A percentile compares a stretch with the other conserved stretches of the same genome.
Conservation (phyloP, 1,140 invertebrate species). For the Psix sp. region DNA sequence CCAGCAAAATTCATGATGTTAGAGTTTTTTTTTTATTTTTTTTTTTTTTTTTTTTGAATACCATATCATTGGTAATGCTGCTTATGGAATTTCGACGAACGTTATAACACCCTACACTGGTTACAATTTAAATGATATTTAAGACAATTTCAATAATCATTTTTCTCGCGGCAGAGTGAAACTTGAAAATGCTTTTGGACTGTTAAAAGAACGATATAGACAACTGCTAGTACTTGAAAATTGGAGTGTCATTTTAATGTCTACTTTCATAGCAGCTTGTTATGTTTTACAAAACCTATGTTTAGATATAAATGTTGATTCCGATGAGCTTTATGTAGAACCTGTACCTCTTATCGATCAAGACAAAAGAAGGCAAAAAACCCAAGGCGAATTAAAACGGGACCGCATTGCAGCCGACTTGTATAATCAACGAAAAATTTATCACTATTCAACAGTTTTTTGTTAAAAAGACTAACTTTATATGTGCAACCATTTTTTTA, state of each 20-base stretch:
- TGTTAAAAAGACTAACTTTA: no score
- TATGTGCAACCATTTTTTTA: no score
- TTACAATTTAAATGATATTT: constrained; percentile 2
- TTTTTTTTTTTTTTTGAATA: constrained; percentile 2
- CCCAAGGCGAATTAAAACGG: constrained; percentile 4
- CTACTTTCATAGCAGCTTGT: constrained; percentile 6
- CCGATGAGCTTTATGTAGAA: constrained; percentile 10
- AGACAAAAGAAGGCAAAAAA: constrained; percentile 10
- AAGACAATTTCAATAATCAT: constrained; percentile 9
- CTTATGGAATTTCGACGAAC: constrained; percentile 1
- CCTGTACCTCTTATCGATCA: neutral
- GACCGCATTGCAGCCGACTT: constrained; percentile 22
- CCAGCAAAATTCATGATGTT: constrained; percentile 12
- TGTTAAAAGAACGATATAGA: constrained; percentile 9
- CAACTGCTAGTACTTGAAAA: constrained; percentile 8
- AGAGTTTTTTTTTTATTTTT: neutral
- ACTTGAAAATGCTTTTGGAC: constrained; percentile 21
- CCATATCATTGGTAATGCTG: constrained; percentile 13
- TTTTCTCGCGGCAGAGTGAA: constrained; percentile 3
- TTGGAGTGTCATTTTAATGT: neutral
- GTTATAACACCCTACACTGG: constrained; percentile 8
- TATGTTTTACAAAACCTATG: constrained; percentile 12
- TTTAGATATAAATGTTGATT: constrained; percentile 4
- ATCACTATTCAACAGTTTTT: no score
- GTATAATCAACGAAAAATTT: no score